Evolutionary conservation across 2,113 vertebrate genomes (phyloP).

Genomic region (Callithrix jacchus): DNA sequence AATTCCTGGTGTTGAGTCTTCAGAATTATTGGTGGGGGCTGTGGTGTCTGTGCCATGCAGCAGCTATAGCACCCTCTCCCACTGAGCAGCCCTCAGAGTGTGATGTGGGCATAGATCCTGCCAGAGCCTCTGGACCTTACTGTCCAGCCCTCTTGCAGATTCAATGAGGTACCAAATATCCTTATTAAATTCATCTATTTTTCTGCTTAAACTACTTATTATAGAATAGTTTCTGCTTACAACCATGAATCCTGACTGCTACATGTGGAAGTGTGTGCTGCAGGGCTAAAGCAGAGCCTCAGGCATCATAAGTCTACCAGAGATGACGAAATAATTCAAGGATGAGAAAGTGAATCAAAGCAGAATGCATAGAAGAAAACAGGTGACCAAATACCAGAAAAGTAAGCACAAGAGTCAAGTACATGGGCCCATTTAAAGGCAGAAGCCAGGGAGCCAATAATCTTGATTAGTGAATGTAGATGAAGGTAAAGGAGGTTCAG

Average conservation of each 20-base stretch:
- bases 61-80: no score
- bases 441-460: neutral
- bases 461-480: neutral
- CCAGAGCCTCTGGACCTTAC: neutral
- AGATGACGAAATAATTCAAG: neutral
- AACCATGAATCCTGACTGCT: neutral
- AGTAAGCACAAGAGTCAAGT: neutral
- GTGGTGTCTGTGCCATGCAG: neutral
- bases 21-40: neutral
- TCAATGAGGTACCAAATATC: neutral
- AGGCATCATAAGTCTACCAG: neutral
- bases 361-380: neutral
- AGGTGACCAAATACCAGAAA: neutral
- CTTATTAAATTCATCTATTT: neutral
- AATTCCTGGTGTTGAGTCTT: neutral
- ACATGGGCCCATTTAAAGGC: neutral
- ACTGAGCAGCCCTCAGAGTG: neutral
- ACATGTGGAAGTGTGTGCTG: neutral
- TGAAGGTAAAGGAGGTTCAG: neutral
- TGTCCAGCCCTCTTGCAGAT: neutral
- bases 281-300: fast-evolving
- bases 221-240: neutral
- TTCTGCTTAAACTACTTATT: neutral
- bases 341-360: neutral
- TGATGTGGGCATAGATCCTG: fast-evolving